These are phyloP conservation scores for Pitangus sulphuratus DNA, from an alignment of 2,797 vertebrate genomes.

Conservation along the genomic window DNA sequence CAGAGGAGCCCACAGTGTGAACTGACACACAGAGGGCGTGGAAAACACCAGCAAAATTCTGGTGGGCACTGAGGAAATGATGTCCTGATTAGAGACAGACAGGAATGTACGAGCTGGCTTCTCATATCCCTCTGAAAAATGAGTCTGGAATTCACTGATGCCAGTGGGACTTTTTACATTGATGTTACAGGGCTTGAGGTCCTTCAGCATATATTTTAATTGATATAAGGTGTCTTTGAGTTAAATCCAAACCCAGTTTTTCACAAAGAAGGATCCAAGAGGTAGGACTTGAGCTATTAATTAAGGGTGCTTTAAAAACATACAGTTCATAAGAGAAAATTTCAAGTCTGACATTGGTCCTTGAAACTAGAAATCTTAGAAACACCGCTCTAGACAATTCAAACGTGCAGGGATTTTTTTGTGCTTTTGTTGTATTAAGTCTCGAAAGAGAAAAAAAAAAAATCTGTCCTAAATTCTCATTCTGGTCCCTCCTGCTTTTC, in stretches of 20 bases:
- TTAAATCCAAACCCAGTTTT: not conserved
- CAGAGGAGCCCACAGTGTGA: not conserved
- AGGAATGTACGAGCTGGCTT: not conserved
- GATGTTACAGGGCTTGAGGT: not conserved
- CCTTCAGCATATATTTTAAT: not conserved
- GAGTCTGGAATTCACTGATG: not conserved
- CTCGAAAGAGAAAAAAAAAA: not conserved
- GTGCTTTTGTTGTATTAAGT: not conserved
- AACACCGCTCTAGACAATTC: accelerated
- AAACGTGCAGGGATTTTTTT: not conserved
- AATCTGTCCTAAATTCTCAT: not conserved
- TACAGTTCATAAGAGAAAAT: not conserved
- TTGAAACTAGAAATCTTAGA: not conserved
- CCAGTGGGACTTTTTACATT: not conserved
- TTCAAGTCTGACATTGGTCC: not conserved
- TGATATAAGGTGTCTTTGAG: not conserved
- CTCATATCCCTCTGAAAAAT: not conserved
- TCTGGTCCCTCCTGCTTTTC: not conserved
- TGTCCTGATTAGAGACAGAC: not conserved
- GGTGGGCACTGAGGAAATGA: not conserved
- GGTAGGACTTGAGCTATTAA: not conserved
- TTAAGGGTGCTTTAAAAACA: not conserved
- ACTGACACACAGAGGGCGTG: not conserved
- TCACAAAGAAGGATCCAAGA: not conserved
- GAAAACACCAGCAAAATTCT: not conserved